Conservation (phyloP, 1,140 invertebrate genomes). For the Saxidomus purpurata region DNA sequence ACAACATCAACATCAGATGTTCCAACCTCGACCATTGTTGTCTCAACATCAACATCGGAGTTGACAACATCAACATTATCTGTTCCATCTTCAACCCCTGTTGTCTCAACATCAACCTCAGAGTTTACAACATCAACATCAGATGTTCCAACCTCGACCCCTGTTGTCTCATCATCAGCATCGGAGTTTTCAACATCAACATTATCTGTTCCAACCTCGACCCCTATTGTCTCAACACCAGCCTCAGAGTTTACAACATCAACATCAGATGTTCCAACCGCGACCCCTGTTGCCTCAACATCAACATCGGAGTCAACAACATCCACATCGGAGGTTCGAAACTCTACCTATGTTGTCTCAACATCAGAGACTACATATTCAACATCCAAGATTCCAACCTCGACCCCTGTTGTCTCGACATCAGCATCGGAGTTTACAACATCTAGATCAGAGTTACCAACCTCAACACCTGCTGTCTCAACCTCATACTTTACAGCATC, state of each 20-base stretch:
- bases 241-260: not conserved
- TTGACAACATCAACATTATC: not conserved
- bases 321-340: not conserved
- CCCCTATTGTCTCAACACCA: not conserved
- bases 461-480: too few relatives aligned
- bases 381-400: not conserved
- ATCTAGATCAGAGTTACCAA: not conserved
- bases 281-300: not conserved
- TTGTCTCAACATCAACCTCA: not conserved
- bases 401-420: not conserved
- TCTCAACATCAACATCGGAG: not conserved
- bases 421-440: not conserved
- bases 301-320: not conserved
- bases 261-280: too few relatives aligned
- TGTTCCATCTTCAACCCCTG: not conserved
- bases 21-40: too few relatives aligned
- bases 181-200: not conserved
- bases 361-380: not conserved
- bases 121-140: not conserved
- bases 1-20: not conserved
- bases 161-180: not conserved
- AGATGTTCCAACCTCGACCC: not conserved
- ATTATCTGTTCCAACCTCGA: too few relatives aligned
- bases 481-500: too few relatives aligned
- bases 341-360: not conserved